Evolutionary conservation across 1,140 invertebrate genomes (phyloP).

Genomic region (Spodoptera litura): DNA sequence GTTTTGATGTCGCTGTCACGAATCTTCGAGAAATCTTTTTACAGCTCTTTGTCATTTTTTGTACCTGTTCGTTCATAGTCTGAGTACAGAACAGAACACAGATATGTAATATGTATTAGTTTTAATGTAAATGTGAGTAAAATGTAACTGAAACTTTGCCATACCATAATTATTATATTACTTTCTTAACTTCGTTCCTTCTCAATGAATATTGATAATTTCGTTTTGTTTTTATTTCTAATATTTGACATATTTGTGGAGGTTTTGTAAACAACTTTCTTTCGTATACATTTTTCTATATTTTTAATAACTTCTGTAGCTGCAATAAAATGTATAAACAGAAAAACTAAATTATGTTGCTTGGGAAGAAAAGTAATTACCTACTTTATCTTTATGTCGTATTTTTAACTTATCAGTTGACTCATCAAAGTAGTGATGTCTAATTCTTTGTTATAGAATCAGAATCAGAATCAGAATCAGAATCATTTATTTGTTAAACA

Average conservation of each 20-base stretch:
- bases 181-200: too few species aligned
- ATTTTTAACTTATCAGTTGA: neutral
- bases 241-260: too few species aligned
- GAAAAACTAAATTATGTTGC: too few species aligned
- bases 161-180: too few species aligned
- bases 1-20: constrained; percentile 8
- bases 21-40: constrained; percentile 22
- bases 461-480: too few species aligned
- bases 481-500: too few species aligned
- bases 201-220: too few species aligned
- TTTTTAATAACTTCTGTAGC: too few species aligned
- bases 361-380: neutral
- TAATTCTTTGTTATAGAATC: neutral
- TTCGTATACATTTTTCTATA: too few species aligned
- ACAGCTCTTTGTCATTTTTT: neutral
- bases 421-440: neutral
- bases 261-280: too few species aligned
- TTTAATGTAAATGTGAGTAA: neutral
- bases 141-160: neutral
- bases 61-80: neutral
- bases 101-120: neutral
- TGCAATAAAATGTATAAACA: too few species aligned
- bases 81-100: neutral
- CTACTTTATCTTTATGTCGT: neutral
- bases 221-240: too few species aligned